Evolutionary conservation across 35 echinoderm and acorn worm species (phyloP).

Genomic region (Heliocidaris tuberculata): DNA sequence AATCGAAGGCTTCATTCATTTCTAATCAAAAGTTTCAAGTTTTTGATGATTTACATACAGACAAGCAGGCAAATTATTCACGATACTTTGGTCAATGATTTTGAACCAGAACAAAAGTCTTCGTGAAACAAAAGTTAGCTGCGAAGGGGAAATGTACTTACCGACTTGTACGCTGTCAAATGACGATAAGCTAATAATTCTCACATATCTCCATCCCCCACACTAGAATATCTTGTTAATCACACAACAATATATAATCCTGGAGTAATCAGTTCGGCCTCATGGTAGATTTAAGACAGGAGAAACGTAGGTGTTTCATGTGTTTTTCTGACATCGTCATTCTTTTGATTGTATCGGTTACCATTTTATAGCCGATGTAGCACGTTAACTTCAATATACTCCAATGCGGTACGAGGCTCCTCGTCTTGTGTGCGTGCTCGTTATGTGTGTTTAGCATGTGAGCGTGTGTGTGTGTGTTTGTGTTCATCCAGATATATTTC

Average conservation of each 20-base stretch:
- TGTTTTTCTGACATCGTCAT: neutral
- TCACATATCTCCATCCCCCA: neutral
- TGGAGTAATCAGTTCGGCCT: neutral
- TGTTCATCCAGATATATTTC: neutral
- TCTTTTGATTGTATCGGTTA: neutral
- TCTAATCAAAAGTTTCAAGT: neutral
- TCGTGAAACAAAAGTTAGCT: neutral
- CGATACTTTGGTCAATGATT: neutral
- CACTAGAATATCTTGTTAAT: neutral
- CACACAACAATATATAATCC: neutral
- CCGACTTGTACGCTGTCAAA: neutral
- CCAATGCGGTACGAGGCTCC: neutral
- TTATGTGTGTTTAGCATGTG: neutral
- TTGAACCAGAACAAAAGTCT: neutral
- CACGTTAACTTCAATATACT: neutral
- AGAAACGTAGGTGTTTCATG: neutral
- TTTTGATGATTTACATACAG: neutral
- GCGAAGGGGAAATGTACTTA: neutral
- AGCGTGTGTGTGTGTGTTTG: conserved; percentile 11
- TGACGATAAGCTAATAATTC: neutral
- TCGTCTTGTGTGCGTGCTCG: neutral
- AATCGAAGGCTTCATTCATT: neutral
- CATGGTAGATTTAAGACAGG: neutral
- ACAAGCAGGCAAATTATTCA: neutral
- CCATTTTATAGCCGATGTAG: neutral